phyloP scores from a whole-genome alignment of 1,140 invertebrate genomes.

The Atta texana region DNA sequence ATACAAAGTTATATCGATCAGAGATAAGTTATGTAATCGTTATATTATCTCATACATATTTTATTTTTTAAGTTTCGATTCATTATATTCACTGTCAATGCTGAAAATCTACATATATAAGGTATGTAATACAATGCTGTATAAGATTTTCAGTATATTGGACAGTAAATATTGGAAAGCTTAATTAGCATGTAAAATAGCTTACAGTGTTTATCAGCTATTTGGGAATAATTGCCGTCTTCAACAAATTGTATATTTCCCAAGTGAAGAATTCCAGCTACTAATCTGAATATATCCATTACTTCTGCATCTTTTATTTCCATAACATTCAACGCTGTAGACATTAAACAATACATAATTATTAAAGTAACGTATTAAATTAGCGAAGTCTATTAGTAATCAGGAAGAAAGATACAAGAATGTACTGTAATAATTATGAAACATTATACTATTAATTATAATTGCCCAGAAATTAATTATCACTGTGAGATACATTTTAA shows the following conservation, averaged over 20 bases:
- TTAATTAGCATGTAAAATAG: conserved; percentile 36
- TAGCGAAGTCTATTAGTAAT: background rate
- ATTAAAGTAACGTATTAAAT: background rate
- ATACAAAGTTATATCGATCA: background rate
- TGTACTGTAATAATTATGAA: conserved; percentile 4
- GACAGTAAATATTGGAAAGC: too few relatives aligned
- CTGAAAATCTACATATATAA: too few relatives aligned
- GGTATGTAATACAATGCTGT: too few relatives aligned
- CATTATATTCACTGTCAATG: too few relatives aligned
- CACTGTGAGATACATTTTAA: background rate
- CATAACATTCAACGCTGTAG: conserved; percentile 90
- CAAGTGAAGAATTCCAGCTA: conserved; percentile 90
- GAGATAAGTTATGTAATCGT: background rate
- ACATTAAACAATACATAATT: conserved; percentile 21
- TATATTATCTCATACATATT: background rate
- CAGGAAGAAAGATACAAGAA: background rate
- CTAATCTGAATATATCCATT: conserved; percentile 88
- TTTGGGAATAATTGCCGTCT: conserved; percentile 89
- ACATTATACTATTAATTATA: conserved; percentile 1
- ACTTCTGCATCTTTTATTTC: conserved; percentile 88
- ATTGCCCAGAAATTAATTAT: conserved; percentile 2
- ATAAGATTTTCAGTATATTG: too few relatives aligned
- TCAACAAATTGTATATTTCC: conserved; percentile 90
- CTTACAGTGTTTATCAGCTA: conserved; percentile 88
- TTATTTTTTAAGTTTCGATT: background rate